Evolutionary conservation across 1,140 invertebrate genomes (phyloP).

Genomic region (Cydia fagiglandana): DNA sequence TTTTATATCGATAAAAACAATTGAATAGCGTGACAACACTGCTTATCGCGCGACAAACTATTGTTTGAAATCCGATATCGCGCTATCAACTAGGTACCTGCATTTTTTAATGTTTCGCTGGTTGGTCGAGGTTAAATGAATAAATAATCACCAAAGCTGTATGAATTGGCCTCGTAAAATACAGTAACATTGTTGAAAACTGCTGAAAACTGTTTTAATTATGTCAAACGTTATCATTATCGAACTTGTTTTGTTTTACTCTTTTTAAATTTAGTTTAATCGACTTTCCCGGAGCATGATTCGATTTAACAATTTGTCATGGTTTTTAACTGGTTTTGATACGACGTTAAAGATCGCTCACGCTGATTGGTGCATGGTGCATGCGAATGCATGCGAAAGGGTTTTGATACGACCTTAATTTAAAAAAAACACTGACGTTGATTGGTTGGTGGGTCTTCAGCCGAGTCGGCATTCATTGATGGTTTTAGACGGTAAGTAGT

Average conservation of each 20-base stretch:
- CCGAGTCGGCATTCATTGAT: no score
- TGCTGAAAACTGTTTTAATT: neutral
- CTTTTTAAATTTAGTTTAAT: neutral
- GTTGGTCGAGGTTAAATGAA: slow-evolving; percentile 9
- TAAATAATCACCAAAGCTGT: slow-evolving; percentile 2
- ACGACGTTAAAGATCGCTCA: no score
- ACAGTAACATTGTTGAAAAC: neutral
- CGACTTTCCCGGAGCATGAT: no score
- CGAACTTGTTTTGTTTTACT: neutral
- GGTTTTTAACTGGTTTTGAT: no score
- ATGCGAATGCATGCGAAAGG: no score
- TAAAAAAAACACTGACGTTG: no score
- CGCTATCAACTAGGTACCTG: neutral
- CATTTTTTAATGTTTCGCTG: slow-evolving; percentile 7
- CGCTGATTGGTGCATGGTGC: no score
- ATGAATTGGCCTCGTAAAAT: neutral
- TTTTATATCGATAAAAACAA: slow-evolving; percentile 17
- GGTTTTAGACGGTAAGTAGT: no score
- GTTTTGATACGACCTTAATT: no score
- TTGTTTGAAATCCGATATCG: slow-evolving; percentile 22
- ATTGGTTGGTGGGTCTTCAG: no score
- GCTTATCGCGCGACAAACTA: slow-evolving; percentile 5
- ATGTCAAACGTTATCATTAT: neutral
- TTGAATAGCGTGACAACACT: slow-evolving; percentile 25
- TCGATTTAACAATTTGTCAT: no score